Evolutionary conservation across 2,888 invertebrate genomes (phyloP), one percentile per base, ranked within the genome.

Genomic region (Galeruca laticollis): DNA sequence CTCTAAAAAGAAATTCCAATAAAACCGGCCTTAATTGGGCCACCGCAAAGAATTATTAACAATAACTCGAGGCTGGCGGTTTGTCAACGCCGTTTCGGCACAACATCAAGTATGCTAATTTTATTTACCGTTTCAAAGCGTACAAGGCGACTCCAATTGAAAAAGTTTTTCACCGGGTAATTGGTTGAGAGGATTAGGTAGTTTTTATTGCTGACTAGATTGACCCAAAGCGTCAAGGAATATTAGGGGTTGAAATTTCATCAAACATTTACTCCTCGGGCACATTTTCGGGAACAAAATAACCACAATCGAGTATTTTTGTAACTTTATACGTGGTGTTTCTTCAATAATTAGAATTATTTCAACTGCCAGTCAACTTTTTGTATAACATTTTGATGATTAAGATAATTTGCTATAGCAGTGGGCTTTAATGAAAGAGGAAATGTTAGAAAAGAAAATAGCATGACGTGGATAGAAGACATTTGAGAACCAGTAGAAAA

Each of bases 101-200:
- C 65, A 57, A 65, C 65, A 43, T 57, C 57, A 65, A 65, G 26
- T 69, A 69, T 69, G 69, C 69, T 63, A 69, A 69, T 69, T 69
- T 60, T 69, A 65, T 65, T 69, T 69, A 69, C 69, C 65, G 60
- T 65, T 60, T 56, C 43, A 15, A 52, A 49, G 56, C 56, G 65
- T 65, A 64, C 69, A 65, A 52, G 65, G 57, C 65, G 47, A 60
- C 54, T 57, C 47, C 69, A 69, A 69, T 69, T 69, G 69, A 65
- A 69, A 69, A 69, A 69, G 54, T 69, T 69, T 69, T 69, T 69
- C 40, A 43, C 65, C 10, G 60, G 69, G 59, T 65, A 69, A 69
- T 69, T 69, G 62, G 65, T 40, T 69, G 59, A 65, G 60, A 60
- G 65, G 69, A 69, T 69, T 69, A 69, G 49, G 54, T 43, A 61